Evolutionary conservation across 2,888 invertebrate genomes (phyloP).

Genomic region (Acronicta psi): DNA sequence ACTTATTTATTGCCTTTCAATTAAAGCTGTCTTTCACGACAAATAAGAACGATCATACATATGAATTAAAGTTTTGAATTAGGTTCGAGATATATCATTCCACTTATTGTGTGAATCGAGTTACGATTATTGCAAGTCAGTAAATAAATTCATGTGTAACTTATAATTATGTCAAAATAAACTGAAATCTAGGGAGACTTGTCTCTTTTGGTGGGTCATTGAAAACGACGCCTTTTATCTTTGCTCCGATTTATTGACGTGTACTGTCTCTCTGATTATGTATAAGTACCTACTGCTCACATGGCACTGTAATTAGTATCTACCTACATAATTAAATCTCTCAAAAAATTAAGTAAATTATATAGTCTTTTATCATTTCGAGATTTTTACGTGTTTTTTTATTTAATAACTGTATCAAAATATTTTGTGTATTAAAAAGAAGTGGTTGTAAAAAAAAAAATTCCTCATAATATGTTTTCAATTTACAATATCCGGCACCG

Average conservation of each 20-base stretch:
- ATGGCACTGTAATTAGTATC: conserved; percentile 11
- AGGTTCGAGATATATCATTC: conserved; percentile 8
- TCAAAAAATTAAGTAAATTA: conserved; percentile 19
- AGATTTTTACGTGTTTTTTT: not conserved
- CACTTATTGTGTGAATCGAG: not conserved
- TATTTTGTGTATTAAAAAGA: no score
- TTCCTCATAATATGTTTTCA: no score
- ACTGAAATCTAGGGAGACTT: conserved; percentile 15
- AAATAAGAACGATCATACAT: conserved; percentile 12
- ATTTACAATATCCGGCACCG: no score
- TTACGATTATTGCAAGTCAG: not conserved
- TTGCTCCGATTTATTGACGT: conserved; percentile 20
- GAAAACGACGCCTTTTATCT: conserved; percentile 24
- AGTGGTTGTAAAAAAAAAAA: no score
- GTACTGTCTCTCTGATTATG: conserved; percentile 12
- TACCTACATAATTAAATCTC: conserved; percentile 2
- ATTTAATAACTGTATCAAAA: not conserved
- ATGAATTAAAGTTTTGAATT: conserved; percentile 12
- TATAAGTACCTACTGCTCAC: not conserved
- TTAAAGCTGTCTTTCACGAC: conserved; percentile 15
- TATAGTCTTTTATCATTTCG: conserved; percentile 17
- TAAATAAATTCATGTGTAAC: conserved; percentile 7
- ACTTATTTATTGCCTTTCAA: conserved; percentile 18
- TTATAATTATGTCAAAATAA: conserved; percentile 5
- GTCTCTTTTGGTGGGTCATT: conserved; percentile 30